Percentiles rank a stretch among this genome's conserved stretches.
Evolutionary conservation across 2,797 vertebrate species (phyloP).

Genomic region (Acanthiza pusilla): DNA sequence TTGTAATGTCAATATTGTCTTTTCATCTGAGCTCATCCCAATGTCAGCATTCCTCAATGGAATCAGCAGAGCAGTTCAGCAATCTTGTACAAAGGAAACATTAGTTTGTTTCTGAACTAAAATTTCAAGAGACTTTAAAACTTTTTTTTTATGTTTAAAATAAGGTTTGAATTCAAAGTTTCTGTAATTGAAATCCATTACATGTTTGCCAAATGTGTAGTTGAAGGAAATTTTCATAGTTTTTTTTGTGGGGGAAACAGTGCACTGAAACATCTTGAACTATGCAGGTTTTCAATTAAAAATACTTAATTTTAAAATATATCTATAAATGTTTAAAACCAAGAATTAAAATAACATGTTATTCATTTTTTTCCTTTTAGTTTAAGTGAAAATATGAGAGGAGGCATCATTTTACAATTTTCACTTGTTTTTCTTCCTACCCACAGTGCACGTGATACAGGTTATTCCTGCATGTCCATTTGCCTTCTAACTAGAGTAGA

Average conservation of each 20-base stretch:
- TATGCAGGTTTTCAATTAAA: background rate
- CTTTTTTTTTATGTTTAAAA: background rate
- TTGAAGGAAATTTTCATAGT: background rate
- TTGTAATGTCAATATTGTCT: background rate
- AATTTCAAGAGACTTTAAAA: background rate
- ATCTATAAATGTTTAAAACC: background rate
- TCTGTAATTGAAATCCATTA: background rate
- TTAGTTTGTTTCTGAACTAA: background rate
- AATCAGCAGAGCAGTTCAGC: background rate
- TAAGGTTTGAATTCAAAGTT: background rate
- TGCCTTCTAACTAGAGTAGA: background rate
- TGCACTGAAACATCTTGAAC: background rate
- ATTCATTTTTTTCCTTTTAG: background rate
- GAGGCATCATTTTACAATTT: background rate
- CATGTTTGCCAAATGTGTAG: background rate
- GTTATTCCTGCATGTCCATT: background rate
- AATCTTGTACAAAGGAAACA: background rate
- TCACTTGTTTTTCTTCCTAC: background rate
- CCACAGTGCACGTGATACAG: background rate
- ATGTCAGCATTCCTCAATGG: accelerated
- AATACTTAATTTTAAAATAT: background rate
- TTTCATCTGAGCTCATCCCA: background rate
- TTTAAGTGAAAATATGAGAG: background rate
- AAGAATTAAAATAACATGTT: background rate
- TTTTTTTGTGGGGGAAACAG: background rate